Conservation (phyloP, 2,113 vertebrate species). For the Danionella cerebrum region DNA sequence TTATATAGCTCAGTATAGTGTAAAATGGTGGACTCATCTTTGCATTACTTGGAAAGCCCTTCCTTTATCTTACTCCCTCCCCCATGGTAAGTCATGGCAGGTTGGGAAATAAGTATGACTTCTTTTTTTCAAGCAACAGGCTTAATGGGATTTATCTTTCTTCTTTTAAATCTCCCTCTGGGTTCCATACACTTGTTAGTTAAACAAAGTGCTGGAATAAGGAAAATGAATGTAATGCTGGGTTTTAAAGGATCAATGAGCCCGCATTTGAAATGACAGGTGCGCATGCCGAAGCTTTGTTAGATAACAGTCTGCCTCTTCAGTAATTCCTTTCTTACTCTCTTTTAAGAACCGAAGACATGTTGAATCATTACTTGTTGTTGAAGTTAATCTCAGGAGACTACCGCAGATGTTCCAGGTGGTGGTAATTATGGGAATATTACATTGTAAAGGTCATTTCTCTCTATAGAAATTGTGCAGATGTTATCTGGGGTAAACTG, state of each 20-base stretch:
- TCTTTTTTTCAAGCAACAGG: not conserved
- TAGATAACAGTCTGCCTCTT: not conserved
- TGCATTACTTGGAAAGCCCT: conserved; percentile 12
- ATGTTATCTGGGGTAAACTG: not conserved
- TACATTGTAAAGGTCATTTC: not conserved
- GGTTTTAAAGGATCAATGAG: too few relatives aligned
- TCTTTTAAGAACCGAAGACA: not conserved
- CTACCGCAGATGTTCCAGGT: not conserved
- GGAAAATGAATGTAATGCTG: not conserved
- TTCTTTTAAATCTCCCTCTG: conserved; percentile 1
- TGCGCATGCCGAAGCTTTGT: too few relatives aligned
- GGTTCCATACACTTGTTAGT: not conserved
- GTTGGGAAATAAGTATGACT: not conserved
- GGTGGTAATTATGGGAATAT: not conserved
- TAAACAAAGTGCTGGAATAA: not conserved
- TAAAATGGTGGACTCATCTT: conserved; percentile 6
- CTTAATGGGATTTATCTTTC: not conserved
- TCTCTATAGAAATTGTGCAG: not conserved
- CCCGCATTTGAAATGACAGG: too few relatives aligned
- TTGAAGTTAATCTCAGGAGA: not conserved
- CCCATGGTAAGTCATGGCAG: not conserved
- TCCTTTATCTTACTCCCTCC: not conserved
- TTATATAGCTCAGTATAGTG: conserved; percentile 6
- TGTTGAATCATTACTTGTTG: not conserved
- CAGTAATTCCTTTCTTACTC: not conserved